A percentile compares a stretch with the other conserved stretches of the same genome.
phyloP scores from a whole-genome alignment of 2,113 vertebrate genomes.

The Charina bottae region DNA sequence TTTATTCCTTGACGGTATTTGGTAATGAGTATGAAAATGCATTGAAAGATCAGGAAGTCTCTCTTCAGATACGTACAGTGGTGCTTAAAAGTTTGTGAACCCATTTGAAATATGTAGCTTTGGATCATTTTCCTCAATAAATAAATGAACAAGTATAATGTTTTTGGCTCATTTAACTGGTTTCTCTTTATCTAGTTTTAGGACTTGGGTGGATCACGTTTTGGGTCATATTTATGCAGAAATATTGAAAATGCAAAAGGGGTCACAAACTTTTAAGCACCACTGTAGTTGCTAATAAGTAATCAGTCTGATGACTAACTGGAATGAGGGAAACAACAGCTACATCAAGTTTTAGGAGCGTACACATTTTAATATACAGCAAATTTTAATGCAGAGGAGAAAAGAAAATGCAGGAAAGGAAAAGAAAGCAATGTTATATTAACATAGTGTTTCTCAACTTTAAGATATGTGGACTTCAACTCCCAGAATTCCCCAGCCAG shows the following conservation, averaged over 20 bases:
- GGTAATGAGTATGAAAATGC: slow-evolving; percentile 54
- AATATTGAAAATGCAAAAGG: background rate
- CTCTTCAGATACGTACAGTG: slow-evolving; percentile 43
- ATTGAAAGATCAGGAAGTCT: slow-evolving; percentile 60
- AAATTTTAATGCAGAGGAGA: slow-evolving; percentile 34
- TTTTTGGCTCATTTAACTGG: too few species aligned
- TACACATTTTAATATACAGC: slow-evolving; percentile 44
- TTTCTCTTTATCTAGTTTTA: too few species aligned
- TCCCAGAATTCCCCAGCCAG: too few species aligned
- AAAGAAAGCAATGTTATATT: slow-evolving; percentile 34
- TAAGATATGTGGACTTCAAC: too few species aligned
- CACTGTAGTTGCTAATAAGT: slow-evolving; percentile 58
- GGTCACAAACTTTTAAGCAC: background rate
- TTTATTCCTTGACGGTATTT: slow-evolving; percentile 46
- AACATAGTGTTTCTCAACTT: background rate
- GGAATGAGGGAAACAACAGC: slow-evolving; percentile 37
- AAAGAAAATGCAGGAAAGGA: slow-evolving; percentile 23
- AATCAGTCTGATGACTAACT: slow-evolving; percentile 50
- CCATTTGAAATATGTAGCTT: too few species aligned
- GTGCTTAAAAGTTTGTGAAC: too few species aligned
- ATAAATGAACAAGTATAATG: too few species aligned
- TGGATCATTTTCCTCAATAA: too few species aligned
- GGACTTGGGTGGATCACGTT: too few species aligned
- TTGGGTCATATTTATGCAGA: too few species aligned
- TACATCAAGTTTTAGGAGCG: slow-evolving; percentile 31